phyloP scores from a whole-genome alignment of 2,888 invertebrate species.

The Leucozona laternaria region DNA sequence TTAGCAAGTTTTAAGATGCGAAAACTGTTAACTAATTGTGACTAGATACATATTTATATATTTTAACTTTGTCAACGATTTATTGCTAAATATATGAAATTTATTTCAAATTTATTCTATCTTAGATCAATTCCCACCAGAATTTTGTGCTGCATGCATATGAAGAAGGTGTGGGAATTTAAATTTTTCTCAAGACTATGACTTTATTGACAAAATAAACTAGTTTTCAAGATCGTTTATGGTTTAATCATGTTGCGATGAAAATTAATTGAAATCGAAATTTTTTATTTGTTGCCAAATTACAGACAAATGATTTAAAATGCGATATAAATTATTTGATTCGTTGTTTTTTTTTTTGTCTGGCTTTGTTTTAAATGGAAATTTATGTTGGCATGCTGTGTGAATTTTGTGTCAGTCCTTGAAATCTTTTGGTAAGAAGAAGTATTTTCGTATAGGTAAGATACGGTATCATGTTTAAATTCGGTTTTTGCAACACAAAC shows the following conservation, averaged over 20 bases:
- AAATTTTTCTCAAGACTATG: slow-evolving; percentile 1
- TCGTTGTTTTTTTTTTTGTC: not conserved
- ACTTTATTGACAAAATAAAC: not conserved
- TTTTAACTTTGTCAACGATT: slow-evolving; percentile 38
- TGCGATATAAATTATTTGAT: not conserved
- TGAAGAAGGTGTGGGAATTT: slow-evolving; percentile 49
- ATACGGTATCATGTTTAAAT: too few relatives aligned
- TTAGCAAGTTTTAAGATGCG: slow-evolving; percentile 37
- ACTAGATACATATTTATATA: slow-evolving; percentile 18
- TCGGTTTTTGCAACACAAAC: too few relatives aligned
- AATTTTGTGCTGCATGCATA: not conserved
- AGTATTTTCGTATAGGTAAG: too few relatives aligned
- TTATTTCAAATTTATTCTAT: slow-evolving; percentile 30
- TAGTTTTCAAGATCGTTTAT: slow-evolving; percentile 17
- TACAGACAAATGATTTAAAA: not conserved
- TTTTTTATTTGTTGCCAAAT: slow-evolving; percentile 11
- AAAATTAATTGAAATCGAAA: slow-evolving; percentile 10
- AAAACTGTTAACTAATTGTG: slow-evolving; percentile 35
- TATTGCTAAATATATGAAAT: slow-evolving; percentile 43
- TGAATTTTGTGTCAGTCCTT: not conserved
- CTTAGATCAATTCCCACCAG: slow-evolving; percentile 29
- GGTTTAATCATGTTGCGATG: not conserved
- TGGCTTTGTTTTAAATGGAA: not conserved
- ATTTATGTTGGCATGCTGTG: not conserved
- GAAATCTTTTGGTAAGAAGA: not conserved